Percentiles rank a stretch among this genome's conserved stretches.
Conservation (phyloP, 2,797 vertebrate genomes). For the Sebastes matsubarae region DNA sequence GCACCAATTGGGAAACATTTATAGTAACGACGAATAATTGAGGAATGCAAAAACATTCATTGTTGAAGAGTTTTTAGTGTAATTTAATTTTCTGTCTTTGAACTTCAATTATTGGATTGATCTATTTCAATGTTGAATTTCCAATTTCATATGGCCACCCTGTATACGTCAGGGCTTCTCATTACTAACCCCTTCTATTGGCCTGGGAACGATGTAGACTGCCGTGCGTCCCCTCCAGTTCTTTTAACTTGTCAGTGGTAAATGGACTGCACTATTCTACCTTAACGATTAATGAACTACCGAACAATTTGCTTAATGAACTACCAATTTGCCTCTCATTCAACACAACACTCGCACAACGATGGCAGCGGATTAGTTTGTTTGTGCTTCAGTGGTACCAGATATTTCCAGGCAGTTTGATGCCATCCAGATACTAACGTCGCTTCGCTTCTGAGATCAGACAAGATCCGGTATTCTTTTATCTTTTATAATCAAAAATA, state of each 20-base stretch:
- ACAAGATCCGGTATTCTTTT: not conserved
- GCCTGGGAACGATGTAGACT: not conserved
- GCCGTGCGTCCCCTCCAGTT: not conserved
- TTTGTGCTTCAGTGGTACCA: not conserved
- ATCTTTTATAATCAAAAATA: not conserved
- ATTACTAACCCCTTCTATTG: not conserved
- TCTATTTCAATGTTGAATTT: not conserved
- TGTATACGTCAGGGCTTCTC: not conserved
- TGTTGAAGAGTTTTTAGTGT: not conserved
- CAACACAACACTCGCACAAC: not conserved
- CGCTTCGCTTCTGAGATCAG: not conserved
- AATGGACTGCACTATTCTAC: constrained; percentile 1
- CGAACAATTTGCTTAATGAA: constrained; percentile 12
- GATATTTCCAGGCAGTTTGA: not conserved
- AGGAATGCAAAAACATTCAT: not conserved
- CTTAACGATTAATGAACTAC: constrained; percentile 11
- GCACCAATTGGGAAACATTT: not conserved
- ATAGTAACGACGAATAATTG: not conserved
- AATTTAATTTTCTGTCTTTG: not conserved
- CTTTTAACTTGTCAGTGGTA: constrained; percentile 8
- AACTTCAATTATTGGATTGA: not conserved
- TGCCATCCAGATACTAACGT: not conserved
- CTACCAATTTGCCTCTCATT: not conserved
- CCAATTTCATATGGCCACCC: not conserved
- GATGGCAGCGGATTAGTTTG: not conserved